Evolutionary conservation across 2,888 invertebrate species (phyloP).

Genomic region (Acanthosepion pharaonis): DNA sequence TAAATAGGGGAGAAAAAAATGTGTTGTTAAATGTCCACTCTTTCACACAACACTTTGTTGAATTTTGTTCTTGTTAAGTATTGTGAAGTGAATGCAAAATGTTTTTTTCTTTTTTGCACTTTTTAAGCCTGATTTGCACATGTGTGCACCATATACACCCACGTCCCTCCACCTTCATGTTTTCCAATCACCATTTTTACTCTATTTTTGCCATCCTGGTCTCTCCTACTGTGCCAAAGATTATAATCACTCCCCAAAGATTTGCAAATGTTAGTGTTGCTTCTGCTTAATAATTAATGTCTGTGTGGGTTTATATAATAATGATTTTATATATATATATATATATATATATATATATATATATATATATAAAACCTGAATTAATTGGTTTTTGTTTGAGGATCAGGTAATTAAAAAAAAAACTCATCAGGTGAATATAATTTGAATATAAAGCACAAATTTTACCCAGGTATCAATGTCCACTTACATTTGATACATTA

Average conservation of each 20-base stretch:
- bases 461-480: not conserved
- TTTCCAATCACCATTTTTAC: not conserved
- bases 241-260: not conserved
- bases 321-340: not conserved
- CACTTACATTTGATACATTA: not conserved
- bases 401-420: not conserved
- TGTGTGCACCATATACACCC: not conserved
- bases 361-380: not conserved
- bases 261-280: not conserved
- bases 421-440: not conserved
- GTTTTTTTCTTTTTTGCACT: not conserved
- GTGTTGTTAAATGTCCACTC: constrained; percentile 8
- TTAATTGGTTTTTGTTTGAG: not conserved
- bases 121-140: not conserved
- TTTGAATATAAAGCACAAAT: not conserved
- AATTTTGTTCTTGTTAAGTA: not conserved
- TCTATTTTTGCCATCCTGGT: not conserved
- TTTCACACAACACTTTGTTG: not conserved
- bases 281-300: not conserved
- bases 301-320: not conserved
- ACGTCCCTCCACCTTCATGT: not conserved
- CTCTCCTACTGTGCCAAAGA: constrained; percentile 18
- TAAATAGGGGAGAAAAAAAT: not conserved
- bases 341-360: too few relatives aligned
- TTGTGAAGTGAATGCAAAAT: not conserved